Conservation (phyloP, 2,113 vertebrate genomes). For the Thomomys bottae region DNA sequence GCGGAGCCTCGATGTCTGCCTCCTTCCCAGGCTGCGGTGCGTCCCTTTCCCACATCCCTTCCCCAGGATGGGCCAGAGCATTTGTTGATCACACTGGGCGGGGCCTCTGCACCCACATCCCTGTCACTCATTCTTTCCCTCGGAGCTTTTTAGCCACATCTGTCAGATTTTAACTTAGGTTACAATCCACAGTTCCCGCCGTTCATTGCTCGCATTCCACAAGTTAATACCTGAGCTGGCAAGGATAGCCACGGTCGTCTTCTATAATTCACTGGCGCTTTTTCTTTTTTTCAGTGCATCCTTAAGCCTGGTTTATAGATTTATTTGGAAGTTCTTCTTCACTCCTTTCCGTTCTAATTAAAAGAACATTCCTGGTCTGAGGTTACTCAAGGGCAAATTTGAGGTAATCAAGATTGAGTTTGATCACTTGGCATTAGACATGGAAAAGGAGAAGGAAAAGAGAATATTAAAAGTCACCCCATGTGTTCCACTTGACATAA, state of each 20-base stretch:
- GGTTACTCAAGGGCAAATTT: background rate
- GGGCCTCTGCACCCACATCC: no score
- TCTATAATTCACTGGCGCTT: background rate
- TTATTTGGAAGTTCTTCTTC: background rate
- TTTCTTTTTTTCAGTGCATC: background rate
- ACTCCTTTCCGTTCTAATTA: background rate
- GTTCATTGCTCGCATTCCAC: background rate
- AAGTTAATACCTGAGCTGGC: background rate
- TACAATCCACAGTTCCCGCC: fast-evolving
- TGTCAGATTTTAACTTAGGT: no score
- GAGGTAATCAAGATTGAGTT: conserved; percentile 15
- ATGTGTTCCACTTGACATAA: conserved; percentile 45
- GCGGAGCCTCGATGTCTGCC: no score
- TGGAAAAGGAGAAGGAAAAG: conserved; percentile 15
- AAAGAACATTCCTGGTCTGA: background rate
- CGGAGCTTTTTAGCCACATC: background rate
- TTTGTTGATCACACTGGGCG: no score
- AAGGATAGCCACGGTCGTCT: background rate
- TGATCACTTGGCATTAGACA: conserved; percentile 46
- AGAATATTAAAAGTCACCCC: conserved; percentile 56
- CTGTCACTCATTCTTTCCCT: no score
- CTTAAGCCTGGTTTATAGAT: background rate
- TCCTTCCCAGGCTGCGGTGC: no score
- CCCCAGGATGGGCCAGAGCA: no score
- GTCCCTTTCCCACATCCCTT: no score